A percentile compares a stretch with the other conserved stretches of the same genome.
Conservation (phyloP, 1,140 invertebrate species). For the Drosophila santomea region DNA sequence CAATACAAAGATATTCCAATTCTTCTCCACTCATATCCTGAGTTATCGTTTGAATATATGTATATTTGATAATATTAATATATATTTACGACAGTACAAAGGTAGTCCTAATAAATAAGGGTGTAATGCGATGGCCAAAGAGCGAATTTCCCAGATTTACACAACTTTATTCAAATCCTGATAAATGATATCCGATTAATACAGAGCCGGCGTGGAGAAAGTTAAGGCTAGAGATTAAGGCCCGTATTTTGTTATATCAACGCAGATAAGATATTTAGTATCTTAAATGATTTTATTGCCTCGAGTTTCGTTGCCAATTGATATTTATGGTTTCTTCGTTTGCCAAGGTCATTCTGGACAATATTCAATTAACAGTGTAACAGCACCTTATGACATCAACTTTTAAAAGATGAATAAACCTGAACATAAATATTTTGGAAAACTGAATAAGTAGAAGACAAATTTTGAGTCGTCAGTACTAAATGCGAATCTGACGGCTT, state of each 20-base stretch:
- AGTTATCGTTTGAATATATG: no score
- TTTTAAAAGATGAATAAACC: neutral
- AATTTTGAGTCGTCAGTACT: neutral
- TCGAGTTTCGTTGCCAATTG: neutral
- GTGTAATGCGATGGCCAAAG: no score
- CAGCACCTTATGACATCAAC: neutral
- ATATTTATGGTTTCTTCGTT: neutral
- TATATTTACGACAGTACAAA: neutral
- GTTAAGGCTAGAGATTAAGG: neutral
- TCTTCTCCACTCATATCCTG: no score
- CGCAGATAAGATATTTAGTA: slow-evolving; percentile 19
- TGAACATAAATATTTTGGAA: no score
- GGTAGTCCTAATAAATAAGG: no score
- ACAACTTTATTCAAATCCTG: no score
- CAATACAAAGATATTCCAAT: no score
- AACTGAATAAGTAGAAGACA: no score
- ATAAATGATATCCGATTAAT: no score
- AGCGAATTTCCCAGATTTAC: no score
- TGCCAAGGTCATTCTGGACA: slow-evolving; percentile 25
- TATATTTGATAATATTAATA: no score
- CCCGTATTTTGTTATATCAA: slow-evolving; percentile 7
- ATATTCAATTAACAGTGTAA: slow-evolving; percentile 3
- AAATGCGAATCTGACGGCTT: neutral
- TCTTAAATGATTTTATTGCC: neutral
- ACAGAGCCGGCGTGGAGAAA: neutral